phyloP scores from a whole-genome alignment of 30 jellyfish, hydroid and myxozoan species.

The Chrysaora quinquecirrha region DNA sequence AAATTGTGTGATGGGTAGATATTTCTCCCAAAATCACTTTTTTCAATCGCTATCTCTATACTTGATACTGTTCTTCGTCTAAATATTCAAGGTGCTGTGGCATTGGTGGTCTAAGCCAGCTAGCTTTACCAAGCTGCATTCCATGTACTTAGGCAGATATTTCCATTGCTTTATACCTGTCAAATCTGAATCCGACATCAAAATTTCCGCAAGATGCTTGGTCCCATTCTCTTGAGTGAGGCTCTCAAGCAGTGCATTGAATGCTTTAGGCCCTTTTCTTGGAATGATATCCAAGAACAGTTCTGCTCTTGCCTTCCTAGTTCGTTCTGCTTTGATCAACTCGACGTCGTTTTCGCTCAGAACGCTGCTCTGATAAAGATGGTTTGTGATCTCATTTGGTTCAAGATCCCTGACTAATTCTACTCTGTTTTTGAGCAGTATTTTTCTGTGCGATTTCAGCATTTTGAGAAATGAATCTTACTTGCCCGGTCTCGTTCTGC shows the following conservation, averaged over 20 bases:
- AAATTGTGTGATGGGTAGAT: too few species aligned
- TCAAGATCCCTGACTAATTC: conserved; percentile 76
- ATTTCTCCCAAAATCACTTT: too few species aligned
- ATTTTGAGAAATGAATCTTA: conserved; percentile 52
- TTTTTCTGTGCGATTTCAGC: conserved; percentile 57
- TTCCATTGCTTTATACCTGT: too few species aligned
- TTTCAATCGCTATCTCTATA: too few species aligned
- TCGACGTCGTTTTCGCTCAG: conserved; percentile 83
- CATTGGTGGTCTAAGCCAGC: too few species aligned
- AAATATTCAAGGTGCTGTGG: too few species aligned
- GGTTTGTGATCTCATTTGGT: conserved; percentile 49
- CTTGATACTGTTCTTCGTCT: too few species aligned
- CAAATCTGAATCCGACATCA: neutral
- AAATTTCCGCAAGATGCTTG: conserved; percentile 58
- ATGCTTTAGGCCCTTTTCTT: conserved; percentile 88
- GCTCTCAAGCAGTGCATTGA: conserved; percentile 35
- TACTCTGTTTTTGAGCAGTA: conserved; percentile 56
- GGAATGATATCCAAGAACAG: conserved; percentile 79
- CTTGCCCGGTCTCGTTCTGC: too few species aligned
- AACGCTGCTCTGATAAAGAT: conserved; percentile 62
- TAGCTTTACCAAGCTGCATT: too few species aligned
- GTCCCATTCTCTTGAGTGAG: conserved; percentile 36
- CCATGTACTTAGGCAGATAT: too few species aligned
- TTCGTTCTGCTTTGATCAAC: conserved; percentile 51
- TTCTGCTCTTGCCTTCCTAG: conserved; percentile 79